phyloP scores from a whole-genome alignment of 2,888 invertebrate species.

The Labia minor region DNA sequence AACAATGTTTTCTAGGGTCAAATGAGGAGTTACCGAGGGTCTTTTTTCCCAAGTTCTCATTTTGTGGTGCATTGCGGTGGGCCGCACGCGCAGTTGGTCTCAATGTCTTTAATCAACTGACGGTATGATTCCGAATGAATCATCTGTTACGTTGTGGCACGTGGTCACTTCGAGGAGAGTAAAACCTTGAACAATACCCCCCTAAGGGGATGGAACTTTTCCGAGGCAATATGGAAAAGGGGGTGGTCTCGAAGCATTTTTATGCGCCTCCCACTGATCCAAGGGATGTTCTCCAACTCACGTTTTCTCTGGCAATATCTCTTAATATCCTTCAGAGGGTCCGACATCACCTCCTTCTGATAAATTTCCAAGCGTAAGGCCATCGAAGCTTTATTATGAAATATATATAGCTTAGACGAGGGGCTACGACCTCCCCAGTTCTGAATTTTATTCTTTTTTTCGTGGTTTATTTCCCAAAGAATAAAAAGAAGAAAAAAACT shows the following conservation, averaged over 20 bases:
- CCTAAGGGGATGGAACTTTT: neutral
- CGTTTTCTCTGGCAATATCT: neutral
- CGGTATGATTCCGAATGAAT: neutral
- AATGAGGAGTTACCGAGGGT: neutral
- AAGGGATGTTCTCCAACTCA: neutral
- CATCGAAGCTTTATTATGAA: constrained; percentile 13
- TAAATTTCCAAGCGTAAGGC: neutral
- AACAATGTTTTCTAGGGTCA: too few species aligned
- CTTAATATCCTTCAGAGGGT: constrained; percentile 5
- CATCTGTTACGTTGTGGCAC: constrained; percentile 8
- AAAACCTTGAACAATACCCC: neutral
- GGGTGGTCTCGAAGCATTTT: neutral
- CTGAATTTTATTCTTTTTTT: too few species aligned
- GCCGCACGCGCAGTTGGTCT: constrained; percentile 1
- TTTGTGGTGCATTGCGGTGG: neutral
- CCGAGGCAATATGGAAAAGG: constrained; percentile 2
- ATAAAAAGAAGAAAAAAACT: too few species aligned
- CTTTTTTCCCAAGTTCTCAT: neutral
- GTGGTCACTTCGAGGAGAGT: neutral
- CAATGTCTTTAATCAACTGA: constrained; percentile 2
- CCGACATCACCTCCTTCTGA: neutral
- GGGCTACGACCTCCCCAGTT: too few species aligned
- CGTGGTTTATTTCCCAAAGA: too few species aligned
- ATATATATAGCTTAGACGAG: neutral
- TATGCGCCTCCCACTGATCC: constrained; percentile 1